Conservation (phyloP, 1,140 invertebrate species). For the Cotesia typhae region DNA sequence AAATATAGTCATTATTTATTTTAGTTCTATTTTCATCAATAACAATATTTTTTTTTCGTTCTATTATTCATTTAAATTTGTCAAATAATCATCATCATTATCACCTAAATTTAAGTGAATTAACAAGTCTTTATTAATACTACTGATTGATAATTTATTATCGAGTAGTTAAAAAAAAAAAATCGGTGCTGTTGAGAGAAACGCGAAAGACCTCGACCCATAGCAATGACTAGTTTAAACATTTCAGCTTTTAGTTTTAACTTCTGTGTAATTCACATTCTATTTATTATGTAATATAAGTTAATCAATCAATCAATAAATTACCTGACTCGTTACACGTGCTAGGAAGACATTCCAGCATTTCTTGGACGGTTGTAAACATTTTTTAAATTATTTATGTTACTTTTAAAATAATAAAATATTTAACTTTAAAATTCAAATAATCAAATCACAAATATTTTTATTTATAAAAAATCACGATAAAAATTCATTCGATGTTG, state of each 20-base stretch:
- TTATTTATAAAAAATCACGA: slow-evolving; percentile 22
- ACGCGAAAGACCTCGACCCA: slow-evolving; percentile 35
- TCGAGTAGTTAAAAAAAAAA: slow-evolving; percentile 44
- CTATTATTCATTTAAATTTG: slow-evolving; percentile 43
- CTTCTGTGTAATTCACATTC: not conserved
- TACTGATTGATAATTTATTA: slow-evolving; percentile 32
- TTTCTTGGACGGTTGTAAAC: slow-evolving; percentile 41
- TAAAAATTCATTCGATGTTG: slow-evolving; percentile 17
- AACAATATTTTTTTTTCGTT: slow-evolving; percentile 19
- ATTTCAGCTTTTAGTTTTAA: slow-evolving; percentile 11
- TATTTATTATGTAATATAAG: slow-evolving; percentile 2
- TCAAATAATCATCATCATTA: slow-evolving; percentile 45
- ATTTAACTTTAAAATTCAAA: slow-evolving; percentile 24
- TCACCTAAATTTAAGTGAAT: slow-evolving; percentile 46
- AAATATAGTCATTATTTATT: slow-evolving; percentile 2
- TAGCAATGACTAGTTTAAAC: slow-evolving; percentile 42
- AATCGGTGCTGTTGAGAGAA: slow-evolving; percentile 37
- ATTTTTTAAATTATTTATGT: slow-evolving; percentile 27
- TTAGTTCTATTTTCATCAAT: slow-evolving; percentile 43
- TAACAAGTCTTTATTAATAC: slow-evolving; percentile 41
- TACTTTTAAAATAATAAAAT: slow-evolving; percentile 6
- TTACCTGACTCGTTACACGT: slow-evolving; percentile 27
- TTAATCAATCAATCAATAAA: slow-evolving; percentile 23
- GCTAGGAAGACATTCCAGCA: slow-evolving; percentile 42
- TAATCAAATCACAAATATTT: slow-evolving; percentile 39